Evolutionary conservation across 2,113 vertebrate species (phyloP), one percentile per base, ranked within the genome.

Genomic region (Boulengerochromis microlepis): DNA sequence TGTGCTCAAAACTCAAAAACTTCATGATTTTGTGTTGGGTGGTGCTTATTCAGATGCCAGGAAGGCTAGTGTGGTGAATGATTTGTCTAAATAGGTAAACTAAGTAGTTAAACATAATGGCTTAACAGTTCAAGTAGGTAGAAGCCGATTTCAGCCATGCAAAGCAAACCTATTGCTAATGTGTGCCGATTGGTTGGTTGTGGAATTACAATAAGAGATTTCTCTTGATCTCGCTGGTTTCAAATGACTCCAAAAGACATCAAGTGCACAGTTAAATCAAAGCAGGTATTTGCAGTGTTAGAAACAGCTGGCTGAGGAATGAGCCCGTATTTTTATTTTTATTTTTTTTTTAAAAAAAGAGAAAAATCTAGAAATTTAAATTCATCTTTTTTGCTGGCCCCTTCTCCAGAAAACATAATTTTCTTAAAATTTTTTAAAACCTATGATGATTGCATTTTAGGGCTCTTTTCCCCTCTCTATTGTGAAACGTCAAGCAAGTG

Each of bases 301-400:
- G 42, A 26, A 16, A 10, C 38, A 74, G n/a, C 61, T 38, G 64
- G 38, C 38, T 42, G 66, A 22, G 66, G 59, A 19, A 26, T 29
- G 56, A 57, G 10, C 31, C 31, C 0, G 4, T 45, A 45, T 31
- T 45, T 35, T 38, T 38, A 7, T 8, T 33, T 33, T 8, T 24
- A 2, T 56, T 56, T 4, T n/a, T n/a, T 10, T n/a, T 10, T 6
- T 9, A n/a, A 1, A 8, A 1, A 54, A 50, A 52, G 22, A 57
- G 22, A 57, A 0, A 57, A 15, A 19, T 66, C 2, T 35, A 35
- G 33, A 66, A 71, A 71, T 24, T 7, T 24, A 71, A 71, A 24
- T 42, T 15, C 0, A 4, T 40, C 35, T 3, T 6, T 0, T 45
- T 26, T 7, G 8, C 38, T 71, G 13, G 38, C 66, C 0, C n/a